Base-by-base conservation (phyloP, 2,888 invertebrate species). In the Lissocephala sabroskyi region DNA sequence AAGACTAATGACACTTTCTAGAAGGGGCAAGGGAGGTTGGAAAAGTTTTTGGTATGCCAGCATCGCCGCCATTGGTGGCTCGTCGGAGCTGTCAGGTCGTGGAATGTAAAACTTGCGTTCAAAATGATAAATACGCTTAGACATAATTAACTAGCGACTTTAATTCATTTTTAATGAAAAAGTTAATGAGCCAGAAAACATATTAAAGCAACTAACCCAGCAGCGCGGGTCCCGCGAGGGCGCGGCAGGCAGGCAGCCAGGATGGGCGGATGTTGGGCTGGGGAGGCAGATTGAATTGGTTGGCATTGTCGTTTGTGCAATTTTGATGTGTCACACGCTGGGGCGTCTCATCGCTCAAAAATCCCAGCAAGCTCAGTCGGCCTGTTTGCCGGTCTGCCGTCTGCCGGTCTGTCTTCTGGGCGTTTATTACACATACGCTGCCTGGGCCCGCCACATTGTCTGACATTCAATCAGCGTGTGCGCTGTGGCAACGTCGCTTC, bases 81-180 rank as follows among this genome's bases (percentile, higher is more conserved):
- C 54, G 59, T 32, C 16, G 35, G 14, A 10, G 59, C 70, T 76
- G 68, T 70, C 68, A 70, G 44, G 60, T 41, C 66, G 55, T 56
- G 68, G 66, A 77, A 76, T 76, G 68, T 60, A 66, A 65, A 74
- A 65, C 76, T 76, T 76, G 70, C 61, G 68, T 76, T 58, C 60
- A 67, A 78, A 73, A 73, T 73, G 71, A 73, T 73, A 73, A 73
- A 73, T 78, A 73, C 73, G 76, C 78, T 78, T 71, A 73, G 71
- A 78, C 71, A 76, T 73, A 73, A 73, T 73, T 73, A 73, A 73
- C 76, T 73, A 62, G 76, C 65, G 65, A 73, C 78, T 73, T 73
- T 75, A 78, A 73, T 73, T 78, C 71, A 73, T 75, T 78, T 78
- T 75, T 73, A 73, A 73, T 78, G 78, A 75, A 73, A 73, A 71